A percentile compares a stretch with the other conserved stretches of the same genome.
phyloP scores from a whole-genome alignment of 1,140 invertebrate genomes.

The Pseudobourletiella spinata region DNA sequence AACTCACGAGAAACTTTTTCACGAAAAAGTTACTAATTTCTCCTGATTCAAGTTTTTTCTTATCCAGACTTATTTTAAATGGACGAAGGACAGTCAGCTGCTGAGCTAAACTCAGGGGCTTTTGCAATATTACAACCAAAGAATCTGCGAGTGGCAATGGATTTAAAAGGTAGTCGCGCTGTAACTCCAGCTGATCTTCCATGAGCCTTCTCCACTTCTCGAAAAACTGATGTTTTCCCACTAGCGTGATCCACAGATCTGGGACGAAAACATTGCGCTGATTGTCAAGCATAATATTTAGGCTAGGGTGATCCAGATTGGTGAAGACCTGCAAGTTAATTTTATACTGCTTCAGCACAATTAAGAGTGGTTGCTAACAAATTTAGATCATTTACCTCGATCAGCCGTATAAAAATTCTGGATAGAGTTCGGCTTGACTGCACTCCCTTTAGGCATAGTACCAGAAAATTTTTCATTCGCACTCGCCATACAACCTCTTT shows the following conservation, averaged over 20 bases:
- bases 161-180: neutral
- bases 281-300: neutral
- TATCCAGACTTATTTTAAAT: neutral
- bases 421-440: neutral
- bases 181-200: neutral
- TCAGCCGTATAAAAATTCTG: neutral
- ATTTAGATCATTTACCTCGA: constrained; percentile 9
- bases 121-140: neutral
- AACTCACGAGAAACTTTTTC: neutral
- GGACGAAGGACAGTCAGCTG: neutral
- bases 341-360: no score
- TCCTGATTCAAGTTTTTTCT: neutral
- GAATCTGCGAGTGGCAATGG: neutral
- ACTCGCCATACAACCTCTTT: neutral
- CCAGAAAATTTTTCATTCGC: neutral
- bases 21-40: neutral
- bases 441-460: neutral
- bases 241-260: neutral
- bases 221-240: neutral
- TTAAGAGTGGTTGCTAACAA: no score
- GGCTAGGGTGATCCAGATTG: neutral
- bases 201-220: neutral
- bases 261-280: neutral
- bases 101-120: neutral
- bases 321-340: constrained; percentile 1